Base-by-base conservation (phyloP, 2,888 invertebrate genomes). In the Hemicrepidius hirtus region DNA sequence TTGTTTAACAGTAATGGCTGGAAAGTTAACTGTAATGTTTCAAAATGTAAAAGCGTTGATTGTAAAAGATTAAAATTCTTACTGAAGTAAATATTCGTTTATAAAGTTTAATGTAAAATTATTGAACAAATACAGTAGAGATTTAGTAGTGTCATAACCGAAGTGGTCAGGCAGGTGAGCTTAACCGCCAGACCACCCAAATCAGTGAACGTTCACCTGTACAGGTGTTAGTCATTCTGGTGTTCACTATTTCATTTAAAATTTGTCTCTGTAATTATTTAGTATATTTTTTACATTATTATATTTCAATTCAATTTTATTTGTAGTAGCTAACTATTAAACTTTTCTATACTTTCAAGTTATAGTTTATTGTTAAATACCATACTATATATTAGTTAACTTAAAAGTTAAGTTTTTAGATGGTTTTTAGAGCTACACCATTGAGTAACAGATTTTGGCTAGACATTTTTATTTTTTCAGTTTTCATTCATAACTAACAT, bases 151-250 rank as follows among this genome's bases (percentile, higher is more conserved):
- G 16, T 49, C 32, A 49, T 64, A 20, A 12, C 64, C 35, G 32
- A 40, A 35, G 13, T 53, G 40, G 50, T 62, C 68, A 69, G 53
- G 68, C 68, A 41, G 20, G 18, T 24, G 37, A 44, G 24, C 44
- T 21, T 32, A 20, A 16, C 24, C n/a, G 5, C 40, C 32, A 32
- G 68, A 69, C 68, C 68, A 69, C 68, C 68, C 68, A 63, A 60
- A 62, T 49, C 28, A 41, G 32, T 18, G 28, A 46, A 37, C 18
- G 46, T 32, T 68, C 50, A 28, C 24, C 37, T 28, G 20, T 50
- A 37, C 68, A 68, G 68, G 68, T 68, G 68, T 13, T 35, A 41
- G 28, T 28, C 21, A 24, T 60, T 68, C 60, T 44, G 50, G 60
- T 60, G 49, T 67, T 28, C 32, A 46, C 12, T 37, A 41, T 32